These are phyloP conservation scores for Brachyistius frenatus DNA, from an alignment of 2,113 vertebrate species.

Conservation along the genomic window DNA sequence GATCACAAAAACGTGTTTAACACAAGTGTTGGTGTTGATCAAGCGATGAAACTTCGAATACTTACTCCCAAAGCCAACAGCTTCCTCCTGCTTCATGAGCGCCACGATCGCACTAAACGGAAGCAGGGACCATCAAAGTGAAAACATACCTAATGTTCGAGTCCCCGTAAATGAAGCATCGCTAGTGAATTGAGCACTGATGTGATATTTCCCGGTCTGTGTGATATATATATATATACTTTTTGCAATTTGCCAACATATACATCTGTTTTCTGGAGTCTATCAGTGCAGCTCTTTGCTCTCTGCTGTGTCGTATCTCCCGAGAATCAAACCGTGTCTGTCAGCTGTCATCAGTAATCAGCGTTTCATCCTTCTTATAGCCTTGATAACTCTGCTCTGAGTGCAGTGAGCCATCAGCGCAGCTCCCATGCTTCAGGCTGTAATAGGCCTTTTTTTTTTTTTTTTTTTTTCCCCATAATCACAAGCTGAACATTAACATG, in stretches of 20 bases:
- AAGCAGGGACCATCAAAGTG: too few relatives aligned
- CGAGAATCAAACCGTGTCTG: slow-evolving; percentile 35
- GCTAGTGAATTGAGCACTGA: background rate
- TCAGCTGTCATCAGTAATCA: slow-evolving; percentile 48
- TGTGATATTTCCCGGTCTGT: background rate
- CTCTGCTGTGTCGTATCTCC: slow-evolving; percentile 6
- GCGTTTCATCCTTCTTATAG: slow-evolving; percentile 33
- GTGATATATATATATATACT: background rate
- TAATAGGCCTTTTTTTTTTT: slow-evolving; percentile 21
- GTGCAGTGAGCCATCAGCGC: slow-evolving; percentile 10
- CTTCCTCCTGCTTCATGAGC: too few relatives aligned
- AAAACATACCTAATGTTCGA: too few relatives aligned
- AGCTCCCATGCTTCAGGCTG: slow-evolving; percentile 6
- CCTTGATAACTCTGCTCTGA: slow-evolving; percentile 35
- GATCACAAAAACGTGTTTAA: too few relatives aligned
- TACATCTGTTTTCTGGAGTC: slow-evolving; percentile 20
- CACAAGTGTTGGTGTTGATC: too few relatives aligned
- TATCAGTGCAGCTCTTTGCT: slow-evolving; percentile 12
- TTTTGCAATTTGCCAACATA: background rate
- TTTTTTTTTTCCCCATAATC: slow-evolving; percentile 2
- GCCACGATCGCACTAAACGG: too few relatives aligned
- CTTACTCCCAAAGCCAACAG: too few relatives aligned
- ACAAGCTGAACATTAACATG: slow-evolving; percentile 18
- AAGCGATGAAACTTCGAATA: too few relatives aligned
- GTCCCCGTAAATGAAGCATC: background rate